These are phyloP conservation scores for Anisognathus igniventris DNA, from an alignment of 2,797 vertebrate genomes.

Conservation along the genomic window DNA sequence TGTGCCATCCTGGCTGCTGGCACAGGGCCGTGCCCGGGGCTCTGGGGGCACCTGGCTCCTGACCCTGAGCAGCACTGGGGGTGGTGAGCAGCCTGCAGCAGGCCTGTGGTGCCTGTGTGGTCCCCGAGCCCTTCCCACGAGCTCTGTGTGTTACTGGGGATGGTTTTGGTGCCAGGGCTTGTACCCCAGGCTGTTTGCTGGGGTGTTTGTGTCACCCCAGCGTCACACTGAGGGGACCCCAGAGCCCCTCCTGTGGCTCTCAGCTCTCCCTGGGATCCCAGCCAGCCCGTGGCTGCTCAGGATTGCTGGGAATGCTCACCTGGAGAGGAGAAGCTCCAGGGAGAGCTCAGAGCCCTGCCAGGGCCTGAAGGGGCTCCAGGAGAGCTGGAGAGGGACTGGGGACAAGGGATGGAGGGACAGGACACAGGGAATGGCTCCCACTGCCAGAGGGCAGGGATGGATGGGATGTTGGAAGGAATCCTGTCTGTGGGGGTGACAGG, in stretches of 20 bases:
- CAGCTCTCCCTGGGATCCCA: background rate
- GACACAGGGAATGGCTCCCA: background rate
- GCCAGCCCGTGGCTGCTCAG: no score
- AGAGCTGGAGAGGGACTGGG: background rate
- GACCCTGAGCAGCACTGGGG: background rate
- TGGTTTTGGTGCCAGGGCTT: background rate
- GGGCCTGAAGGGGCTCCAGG: background rate
- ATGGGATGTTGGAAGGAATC: background rate
- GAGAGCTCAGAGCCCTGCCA: background rate
- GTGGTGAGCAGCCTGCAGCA: background rate
- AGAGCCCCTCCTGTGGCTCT: accelerated
- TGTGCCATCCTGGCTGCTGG: accelerated
- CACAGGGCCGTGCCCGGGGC: accelerated
- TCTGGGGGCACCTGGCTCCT: background rate
- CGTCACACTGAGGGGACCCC: background rate
- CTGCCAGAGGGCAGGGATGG: accelerated
- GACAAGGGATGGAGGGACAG: background rate
- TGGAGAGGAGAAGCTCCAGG: background rate
- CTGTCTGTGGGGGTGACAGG: background rate
- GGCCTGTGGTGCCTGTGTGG: background rate
- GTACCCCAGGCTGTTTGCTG: background rate
- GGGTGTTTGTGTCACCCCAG: background rate
- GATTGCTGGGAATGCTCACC: background rate
- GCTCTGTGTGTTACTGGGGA: accelerated
- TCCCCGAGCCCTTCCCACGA: background rate